Conservation (phyloP, 2,113 vertebrate species). For the Corvus cornix region DNA sequence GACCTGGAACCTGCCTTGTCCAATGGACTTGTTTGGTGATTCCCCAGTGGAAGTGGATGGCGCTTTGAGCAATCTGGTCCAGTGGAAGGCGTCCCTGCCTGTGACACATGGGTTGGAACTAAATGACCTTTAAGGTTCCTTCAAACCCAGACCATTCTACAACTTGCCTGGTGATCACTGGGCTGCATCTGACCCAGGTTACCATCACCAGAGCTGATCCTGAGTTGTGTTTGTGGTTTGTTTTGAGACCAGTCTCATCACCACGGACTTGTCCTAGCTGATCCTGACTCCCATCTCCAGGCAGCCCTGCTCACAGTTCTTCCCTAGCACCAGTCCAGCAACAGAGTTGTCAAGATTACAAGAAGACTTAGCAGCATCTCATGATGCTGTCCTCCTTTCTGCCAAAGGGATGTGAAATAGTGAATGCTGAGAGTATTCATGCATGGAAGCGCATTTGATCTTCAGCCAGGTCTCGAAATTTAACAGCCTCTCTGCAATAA, state of each 20-base stretch:
- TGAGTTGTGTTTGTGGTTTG: rapidly evolving
- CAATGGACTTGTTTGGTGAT: not conserved
- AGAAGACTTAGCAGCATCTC: not conserved
- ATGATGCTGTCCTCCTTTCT: not conserved
- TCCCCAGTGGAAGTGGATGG: not conserved
- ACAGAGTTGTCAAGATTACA: not conserved
- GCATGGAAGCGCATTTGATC: not conserved
- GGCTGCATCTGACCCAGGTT: not conserved
- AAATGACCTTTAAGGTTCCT: not conserved
- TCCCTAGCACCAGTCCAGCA: not conserved
- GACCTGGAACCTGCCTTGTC: not conserved
- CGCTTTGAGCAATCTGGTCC: not conserved
- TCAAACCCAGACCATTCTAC: not conserved
- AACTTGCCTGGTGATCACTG: not conserved
- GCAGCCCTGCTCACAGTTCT: not conserved
- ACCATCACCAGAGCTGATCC: not conserved
- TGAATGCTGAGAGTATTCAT: not conserved
- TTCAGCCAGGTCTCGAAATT: slow-evolving; percentile 50
- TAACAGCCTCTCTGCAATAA: slow-evolving; percentile 22
- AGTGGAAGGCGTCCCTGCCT: not conserved
- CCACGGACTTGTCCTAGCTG: not conserved
- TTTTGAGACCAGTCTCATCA: not conserved
- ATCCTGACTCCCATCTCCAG: not conserved
- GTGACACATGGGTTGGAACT: not conserved
- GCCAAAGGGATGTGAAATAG: not conserved